Base-by-base conservation (phyloP, 2,797 vertebrate species). In the Coilia nasus region DNA sequence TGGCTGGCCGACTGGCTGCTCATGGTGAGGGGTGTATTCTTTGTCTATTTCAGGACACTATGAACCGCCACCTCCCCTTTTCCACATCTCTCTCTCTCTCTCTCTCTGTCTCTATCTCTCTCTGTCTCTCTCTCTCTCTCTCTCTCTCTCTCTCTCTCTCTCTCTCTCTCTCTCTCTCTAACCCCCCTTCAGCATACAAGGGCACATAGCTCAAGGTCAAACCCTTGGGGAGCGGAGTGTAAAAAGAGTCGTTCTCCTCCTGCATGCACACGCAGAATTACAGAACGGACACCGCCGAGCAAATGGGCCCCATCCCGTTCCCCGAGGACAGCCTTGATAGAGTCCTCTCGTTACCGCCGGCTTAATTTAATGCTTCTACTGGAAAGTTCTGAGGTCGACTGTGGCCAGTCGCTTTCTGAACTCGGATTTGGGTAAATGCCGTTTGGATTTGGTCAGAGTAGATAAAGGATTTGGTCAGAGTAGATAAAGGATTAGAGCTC, bases 11-110 rank as follows among this genome's bases (percentile, higher is more conserved):
- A 28, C 35, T 78, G 35, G 35, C 71, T 21, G 71, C 35, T 78
- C 35, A 1, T 78, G 71, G 31, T 44, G 23, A 59, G 81, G 71
- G 81, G 81, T 85, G 67, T 88, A 87, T 88, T 87, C 81, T 95
- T 78, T 94, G 93, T 95, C 94, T 96, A 96, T 96, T 95, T 95
- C 93, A 92, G 95, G 94, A 94, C 92, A 89, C 91, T 86, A 81
- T 91, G 91, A 91, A 91, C 89, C 90, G 86, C 88, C 83, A 62
- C 81, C 75, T 78, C 57, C 62, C 82, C 85, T 44, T 78, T 59
- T 81, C 71, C 75, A 86, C 86, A 87, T 78, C 71, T 78, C 92
- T 94, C 93, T 93, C 93, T 91, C 92, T 89, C 90, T 89, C 87
- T 90, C 57, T n/a, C 57, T 90, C 90, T 60, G 11, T 19, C 57